A percentile compares a stretch with the other conserved stretches of the same genome.
Evolutionary conservation across 2,113 vertebrate genomes (phyloP).

Genomic region (Chiloscyllium plagiosum): DNA sequence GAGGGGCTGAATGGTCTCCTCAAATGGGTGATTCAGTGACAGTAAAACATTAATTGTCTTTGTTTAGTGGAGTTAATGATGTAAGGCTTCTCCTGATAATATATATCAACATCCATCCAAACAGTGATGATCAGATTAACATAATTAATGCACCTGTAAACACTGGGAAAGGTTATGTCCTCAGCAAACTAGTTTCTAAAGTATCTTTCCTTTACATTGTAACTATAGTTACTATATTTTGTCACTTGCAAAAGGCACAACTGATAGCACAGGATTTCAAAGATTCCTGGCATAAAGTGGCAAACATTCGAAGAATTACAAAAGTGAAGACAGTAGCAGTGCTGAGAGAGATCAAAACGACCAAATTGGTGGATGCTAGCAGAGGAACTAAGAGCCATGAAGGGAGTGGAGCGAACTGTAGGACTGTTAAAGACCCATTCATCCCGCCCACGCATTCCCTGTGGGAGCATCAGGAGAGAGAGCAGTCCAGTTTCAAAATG

Average conservation of each 20-base stretch:
- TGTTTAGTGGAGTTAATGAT: neutral
- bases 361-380: too few species aligned
- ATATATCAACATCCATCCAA: neutral
- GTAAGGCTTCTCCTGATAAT: neutral
- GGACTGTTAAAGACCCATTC: too few species aligned
- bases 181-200: neutral
- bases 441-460: too few species aligned
- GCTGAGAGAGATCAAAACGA: neutral
- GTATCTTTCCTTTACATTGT: neutral
- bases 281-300: neutral
- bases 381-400: too few species aligned
- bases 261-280: neutral
- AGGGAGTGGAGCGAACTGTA: too few species aligned
- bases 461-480: too few species aligned
- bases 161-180: neutral
- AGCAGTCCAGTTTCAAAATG: too few species aligned
- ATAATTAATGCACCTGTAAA: neutral
- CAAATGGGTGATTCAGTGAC: neutral
- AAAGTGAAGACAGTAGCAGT: neutral
- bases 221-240: neutral
- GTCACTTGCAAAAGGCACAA: neutral
- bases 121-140: neutral
- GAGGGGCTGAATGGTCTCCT: neutral
- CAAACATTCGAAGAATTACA: too few species aligned
- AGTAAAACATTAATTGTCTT: neutral